These are phyloP conservation scores for Neopipo cinnamomea DNA, from an alignment of 2,113 vertebrate species.

Conservation along the genomic window DNA sequence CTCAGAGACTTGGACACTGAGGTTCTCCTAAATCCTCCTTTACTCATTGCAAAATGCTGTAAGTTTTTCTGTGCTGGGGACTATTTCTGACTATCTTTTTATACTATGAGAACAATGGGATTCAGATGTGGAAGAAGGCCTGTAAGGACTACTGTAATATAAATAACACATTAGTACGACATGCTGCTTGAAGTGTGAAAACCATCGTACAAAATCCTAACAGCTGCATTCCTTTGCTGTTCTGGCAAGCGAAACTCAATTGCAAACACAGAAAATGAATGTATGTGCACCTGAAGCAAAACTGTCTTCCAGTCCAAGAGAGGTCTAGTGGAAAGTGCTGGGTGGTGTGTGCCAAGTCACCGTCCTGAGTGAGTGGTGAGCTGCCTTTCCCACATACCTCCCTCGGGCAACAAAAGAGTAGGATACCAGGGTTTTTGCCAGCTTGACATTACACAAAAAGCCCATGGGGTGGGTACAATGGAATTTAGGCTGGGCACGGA, in stretches of 20 bases:
- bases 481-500: constrained; percentile 59
- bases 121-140: not conserved
- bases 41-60: not conserved
- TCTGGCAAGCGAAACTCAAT: not conserved
- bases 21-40: not conserved
- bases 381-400: constrained; percentile 62
- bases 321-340: not conserved
- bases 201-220: not conserved
- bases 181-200: constrained; percentile 17
- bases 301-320: not conserved
- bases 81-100: not conserved
- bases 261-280: constrained; percentile 10
- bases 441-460: constrained; percentile 60
- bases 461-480: constrained; percentile 33
- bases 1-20: not conserved
- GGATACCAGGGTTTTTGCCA: constrained; percentile 53
- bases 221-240: not conserved
- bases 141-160: not conserved
- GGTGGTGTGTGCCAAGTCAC: not conserved
- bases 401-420: constrained; percentile 11
- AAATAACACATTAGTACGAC: not conserved
- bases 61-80: not conserved
- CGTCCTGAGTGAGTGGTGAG: not conserved
- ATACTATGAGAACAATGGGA: not conserved
- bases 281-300: constrained; percentile 36